Evolutionary conservation across 2,797 vertebrate species (phyloP), one percentile per base, ranked within the genome.

Genomic region (Sciaenops ocellatus): DNA sequence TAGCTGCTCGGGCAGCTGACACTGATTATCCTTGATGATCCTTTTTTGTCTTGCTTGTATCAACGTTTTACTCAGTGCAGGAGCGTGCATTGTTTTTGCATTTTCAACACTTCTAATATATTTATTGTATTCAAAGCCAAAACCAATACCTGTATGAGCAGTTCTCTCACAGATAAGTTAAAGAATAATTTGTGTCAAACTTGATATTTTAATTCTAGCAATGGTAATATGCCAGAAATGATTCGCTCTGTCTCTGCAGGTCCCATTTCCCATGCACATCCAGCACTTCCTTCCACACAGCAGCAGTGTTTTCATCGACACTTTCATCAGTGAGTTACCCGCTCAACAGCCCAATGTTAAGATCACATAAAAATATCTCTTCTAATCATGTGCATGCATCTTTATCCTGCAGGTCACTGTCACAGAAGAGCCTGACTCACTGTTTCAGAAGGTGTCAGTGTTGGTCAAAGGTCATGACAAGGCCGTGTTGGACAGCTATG

Each of bases 401-500:
- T 44, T 42, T 12, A 26, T 56, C 30, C 30, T 3, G 10, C 71
- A 99, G 98, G 92, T 98, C 65, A 95, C 95, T 0, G 48, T 96
- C 87, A 97, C 96, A 77, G 96, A 98, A 15, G 97, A 98, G 73
- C 96, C 96, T 0, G 98, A 99, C 86, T 87, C 78, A 0, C 91
- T 99, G 48, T 97, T 97, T 80, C 97, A 97, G 94, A 96, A 92
- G 71, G 83, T 99, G 74, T 95, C 94, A 0, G 87, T 99, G 85
- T 85, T 97, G 91, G 97, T 98, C 70, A 99, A 99, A 94, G 94
- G 96, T 80, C 98, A 99, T 0, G 98, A 99, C 90, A 95, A 80
- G 74, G 88, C 97, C 1, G 98, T 99, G 28, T 87, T 99, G 93
- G 96, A 99, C 92, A 99, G 98, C 90, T 99, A 98, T 2, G 97